Evolutionary conservation across 1,140 invertebrate species (phyloP).

Genomic region (Atta colombica): DNA sequence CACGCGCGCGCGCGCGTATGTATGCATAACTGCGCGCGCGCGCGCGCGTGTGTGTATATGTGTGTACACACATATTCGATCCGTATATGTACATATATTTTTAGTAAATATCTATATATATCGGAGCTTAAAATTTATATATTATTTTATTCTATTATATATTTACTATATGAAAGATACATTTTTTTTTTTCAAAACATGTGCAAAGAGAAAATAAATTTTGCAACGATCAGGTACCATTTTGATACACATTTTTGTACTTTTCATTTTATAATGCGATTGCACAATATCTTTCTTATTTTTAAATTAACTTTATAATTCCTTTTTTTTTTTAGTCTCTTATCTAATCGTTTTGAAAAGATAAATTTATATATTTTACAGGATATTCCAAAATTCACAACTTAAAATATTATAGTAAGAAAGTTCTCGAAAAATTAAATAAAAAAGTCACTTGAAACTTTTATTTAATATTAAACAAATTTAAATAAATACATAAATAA

Average conservation of each 20-base stretch:
- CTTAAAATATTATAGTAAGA: too few relatives aligned
- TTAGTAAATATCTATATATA: not conserved
- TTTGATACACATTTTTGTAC: not conserved
- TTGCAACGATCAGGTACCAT: conserved; percentile 11
- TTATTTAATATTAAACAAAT: not conserved
- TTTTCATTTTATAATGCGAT: not conserved
- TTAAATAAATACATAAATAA: conserved; percentile 1
- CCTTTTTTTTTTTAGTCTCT: not conserved
- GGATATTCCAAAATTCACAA: too few relatives aligned
- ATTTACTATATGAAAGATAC: conserved; percentile 16
- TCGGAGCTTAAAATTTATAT: conserved; percentile 32
- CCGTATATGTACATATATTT: not conserved
- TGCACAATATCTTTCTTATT: not conserved
- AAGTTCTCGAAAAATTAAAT: too few relatives aligned
- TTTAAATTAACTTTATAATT: not conserved
- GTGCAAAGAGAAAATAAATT: conserved; percentile 42
- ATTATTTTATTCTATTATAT: not conserved
- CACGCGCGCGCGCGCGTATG: too few relatives aligned
- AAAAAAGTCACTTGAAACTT: too few relatives aligned
- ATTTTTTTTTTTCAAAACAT: conserved; percentile 22
- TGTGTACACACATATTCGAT: not conserved
- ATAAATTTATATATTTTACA: not conserved
- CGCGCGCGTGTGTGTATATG: too few relatives aligned
- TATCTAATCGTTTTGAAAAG: not conserved
- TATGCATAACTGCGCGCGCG: too few relatives aligned